These are phyloP conservation scores for Dasysyrphus albostriatus DNA, from an alignment of 2,888 invertebrate genomes.

Conservation along the genomic window DNA sequence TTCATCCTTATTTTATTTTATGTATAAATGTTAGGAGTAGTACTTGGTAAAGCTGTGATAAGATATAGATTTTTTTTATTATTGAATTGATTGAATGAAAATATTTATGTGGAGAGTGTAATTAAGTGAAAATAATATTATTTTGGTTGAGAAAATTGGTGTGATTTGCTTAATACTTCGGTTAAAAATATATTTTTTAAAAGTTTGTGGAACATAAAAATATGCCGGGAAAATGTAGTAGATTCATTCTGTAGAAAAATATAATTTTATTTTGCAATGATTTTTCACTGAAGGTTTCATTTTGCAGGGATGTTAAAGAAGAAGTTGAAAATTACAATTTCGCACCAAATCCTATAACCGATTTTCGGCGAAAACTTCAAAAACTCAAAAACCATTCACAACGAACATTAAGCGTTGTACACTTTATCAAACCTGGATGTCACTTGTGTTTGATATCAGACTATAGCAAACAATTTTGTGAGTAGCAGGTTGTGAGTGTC, in stretches of 20 bases:
- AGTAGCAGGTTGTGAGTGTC: too few relatives aligned
- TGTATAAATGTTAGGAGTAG: constrained; percentile 76
- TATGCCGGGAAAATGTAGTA: constrained; percentile 46
- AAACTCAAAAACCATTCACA: too few relatives aligned
- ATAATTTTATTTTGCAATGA: background rate
- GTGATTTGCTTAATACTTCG: background rate
- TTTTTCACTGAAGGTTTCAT: background rate
- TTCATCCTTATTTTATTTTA: constrained; percentile 79
- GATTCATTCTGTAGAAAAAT: background rate
- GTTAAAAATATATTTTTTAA: background rate
- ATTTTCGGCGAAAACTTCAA: too few relatives aligned
- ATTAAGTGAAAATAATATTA: background rate
- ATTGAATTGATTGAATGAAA: background rate
- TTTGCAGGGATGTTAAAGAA: constrained; percentile 13
- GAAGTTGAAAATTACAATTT: too few relatives aligned
- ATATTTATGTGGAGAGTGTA: background rate
- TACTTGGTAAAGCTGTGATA: constrained; percentile 66
- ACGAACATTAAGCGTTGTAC: too few relatives aligned
- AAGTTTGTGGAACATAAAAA: constrained; percentile 1
- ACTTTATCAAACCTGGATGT: too few relatives aligned
- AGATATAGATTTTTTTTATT: background rate
- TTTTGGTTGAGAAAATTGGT: background rate
- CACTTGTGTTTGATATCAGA: too few relatives aligned
- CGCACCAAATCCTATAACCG: too few relatives aligned
- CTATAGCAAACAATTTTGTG: too few relatives aligned